A percentile compares a stretch with the other conserved stretches of the same genome.
Evolutionary conservation across 2,797 vertebrate species (phyloP).

Genomic region (Sarcophilus harrisii): DNA sequence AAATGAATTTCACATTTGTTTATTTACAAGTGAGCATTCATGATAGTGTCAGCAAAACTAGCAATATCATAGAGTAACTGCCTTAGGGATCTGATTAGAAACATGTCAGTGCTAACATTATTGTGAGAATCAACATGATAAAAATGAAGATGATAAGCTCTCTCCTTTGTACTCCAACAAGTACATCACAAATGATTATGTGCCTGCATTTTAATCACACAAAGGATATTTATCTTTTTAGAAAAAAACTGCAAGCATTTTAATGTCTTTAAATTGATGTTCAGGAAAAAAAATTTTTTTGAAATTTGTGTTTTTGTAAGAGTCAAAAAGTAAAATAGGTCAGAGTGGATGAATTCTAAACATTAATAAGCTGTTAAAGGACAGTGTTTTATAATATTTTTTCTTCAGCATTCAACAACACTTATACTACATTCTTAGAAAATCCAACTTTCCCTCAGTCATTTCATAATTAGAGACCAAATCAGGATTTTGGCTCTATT

Average conservation of each 20-base stretch:
- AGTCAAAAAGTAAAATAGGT: background rate
- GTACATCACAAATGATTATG: constrained; percentile 32
- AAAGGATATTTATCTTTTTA: constrained; percentile 29
- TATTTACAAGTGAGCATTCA: constrained; percentile 26
- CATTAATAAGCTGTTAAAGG: constrained; percentile 23
- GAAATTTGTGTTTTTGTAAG: constrained; percentile 45
- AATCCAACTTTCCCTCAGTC: constrained; percentile 23
- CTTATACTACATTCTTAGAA: constrained; percentile 30
- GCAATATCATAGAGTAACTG: constrained; percentile 24
- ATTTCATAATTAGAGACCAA: background rate
- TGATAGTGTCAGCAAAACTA: background rate
- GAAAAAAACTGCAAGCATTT: background rate
- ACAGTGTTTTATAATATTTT: background rate
- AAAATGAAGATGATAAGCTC: constrained; percentile 31
- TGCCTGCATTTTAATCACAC: constrained; percentile 39
- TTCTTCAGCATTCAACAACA: constrained; percentile 38
- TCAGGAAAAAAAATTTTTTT: background rate
- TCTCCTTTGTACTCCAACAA: background rate
- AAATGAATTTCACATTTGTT: constrained; percentile 29
- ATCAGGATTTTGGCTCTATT: constrained; percentile 7
- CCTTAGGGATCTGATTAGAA: constrained; percentile 55
- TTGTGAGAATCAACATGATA: constrained; percentile 25
- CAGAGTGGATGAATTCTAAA: constrained; percentile 35
- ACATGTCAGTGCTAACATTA: constrained; percentile 43
- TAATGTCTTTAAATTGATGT: background rate